Base-by-base conservation (phyloP, 2,888 invertebrate species). In the Geotrupes spiniger region DNA sequence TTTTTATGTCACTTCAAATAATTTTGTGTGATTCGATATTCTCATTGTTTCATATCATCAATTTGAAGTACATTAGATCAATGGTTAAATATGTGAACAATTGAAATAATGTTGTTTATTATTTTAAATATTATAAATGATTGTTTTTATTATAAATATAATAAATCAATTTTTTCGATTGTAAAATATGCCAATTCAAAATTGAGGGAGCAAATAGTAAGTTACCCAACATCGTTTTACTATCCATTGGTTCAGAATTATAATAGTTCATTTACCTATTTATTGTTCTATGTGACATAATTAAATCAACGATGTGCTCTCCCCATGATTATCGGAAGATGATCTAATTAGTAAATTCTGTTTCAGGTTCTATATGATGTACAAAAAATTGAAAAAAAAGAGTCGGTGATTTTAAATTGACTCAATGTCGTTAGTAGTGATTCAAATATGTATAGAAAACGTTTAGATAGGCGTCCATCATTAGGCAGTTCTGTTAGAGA, bases 291-390 rank as follows among this genome's bases (percentile, higher is more conserved):
- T n/a, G n/a, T n/a, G n/a, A n/a, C n/a, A n/a, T n/a, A n/a, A n/a
- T n/a, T n/a, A n/a, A n/a, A n/a, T n/a, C n/a, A n/a, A n/a, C n/a
- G n/a, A n/a, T n/a, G n/a, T n/a, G n/a, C n/a, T n/a, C n/a, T n/a
- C n/a, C n/a, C n/a, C n/a, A n/a, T n/a, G n/a, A n/a, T n/a, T n/a
- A n/a, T n/a, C n/a, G n/a, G 21, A 21, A 21, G 21, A 27, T 25
- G 15, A 11, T 28, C 9, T 12, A 16, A 31, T 40, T 10, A 14
- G 10, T 11, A 15, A 36, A 33, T 3, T n/a, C 29, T 52, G 36
- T 61, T 61, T 11, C 56, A 78, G 78, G 78, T 78, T 42, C 73
- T 82, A 42, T 72, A 80, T 63, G 85, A 82, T 54, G 71, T 84
- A 52, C 73, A 76, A 53, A 75, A 66, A 58, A 66, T 78, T 33